phyloP scores from a whole-genome alignment of 2,113 vertebrate genomes.

The Puntigrus tetrazona region DNA sequence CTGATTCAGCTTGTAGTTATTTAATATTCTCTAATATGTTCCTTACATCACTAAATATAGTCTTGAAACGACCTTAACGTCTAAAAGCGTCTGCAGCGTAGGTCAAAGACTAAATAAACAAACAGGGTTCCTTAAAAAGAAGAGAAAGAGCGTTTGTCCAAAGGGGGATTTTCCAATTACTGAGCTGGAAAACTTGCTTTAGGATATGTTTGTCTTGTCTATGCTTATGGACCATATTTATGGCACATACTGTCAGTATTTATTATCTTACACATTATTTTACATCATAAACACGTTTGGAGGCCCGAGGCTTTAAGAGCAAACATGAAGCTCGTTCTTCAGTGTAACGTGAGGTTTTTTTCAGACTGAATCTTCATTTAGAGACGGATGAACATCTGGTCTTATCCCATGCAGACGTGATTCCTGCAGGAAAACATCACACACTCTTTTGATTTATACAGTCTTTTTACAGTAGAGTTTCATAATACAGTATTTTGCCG shows the following conservation, averaged over 20 bases:
- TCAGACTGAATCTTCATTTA: not conserved
- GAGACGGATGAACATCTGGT: not conserved
- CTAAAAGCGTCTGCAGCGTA: conserved; percentile 17
- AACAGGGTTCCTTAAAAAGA: not conserved
- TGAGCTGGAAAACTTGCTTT: not conserved
- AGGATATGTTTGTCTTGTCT: not conserved
- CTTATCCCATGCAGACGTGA: not conserved
- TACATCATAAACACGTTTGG: no score
- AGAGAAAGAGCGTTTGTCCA: not conserved
- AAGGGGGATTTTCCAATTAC: not conserved
- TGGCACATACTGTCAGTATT: not conserved
- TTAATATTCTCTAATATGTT: not conserved
- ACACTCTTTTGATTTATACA: not conserved
- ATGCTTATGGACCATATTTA: not conserved
- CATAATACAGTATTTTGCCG: not conserved
- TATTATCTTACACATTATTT: not conserved
- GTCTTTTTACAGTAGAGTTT: not conserved
- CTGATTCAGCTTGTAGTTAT: no score
- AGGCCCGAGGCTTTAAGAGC: not conserved
- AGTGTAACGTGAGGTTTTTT: not conserved
- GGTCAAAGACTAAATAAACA: conserved; percentile 33
- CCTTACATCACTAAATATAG: no score
- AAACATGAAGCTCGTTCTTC: not conserved
- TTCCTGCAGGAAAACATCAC: no score
- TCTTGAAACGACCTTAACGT: not conserved